These are phyloP conservation scores for Coelopa frigida DNA, from an alignment of 1,140 invertebrate species.

Conservation along the genomic window DNA sequence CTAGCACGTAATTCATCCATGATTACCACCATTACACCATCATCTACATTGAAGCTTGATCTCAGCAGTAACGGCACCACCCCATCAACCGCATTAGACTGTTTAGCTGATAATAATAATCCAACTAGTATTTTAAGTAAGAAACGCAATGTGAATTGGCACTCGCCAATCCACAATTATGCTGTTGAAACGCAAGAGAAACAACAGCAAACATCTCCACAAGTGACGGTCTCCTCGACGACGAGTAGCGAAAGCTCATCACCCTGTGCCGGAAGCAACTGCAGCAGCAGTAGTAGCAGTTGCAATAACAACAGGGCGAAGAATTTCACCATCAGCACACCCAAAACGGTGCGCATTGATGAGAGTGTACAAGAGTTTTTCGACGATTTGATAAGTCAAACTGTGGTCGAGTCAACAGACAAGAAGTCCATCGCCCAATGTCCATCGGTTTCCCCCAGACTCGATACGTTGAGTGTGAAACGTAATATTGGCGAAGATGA, in stretches of 20 bases:
- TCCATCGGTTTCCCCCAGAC: background rate
- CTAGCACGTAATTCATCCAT: too few species aligned
- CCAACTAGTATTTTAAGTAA: slow-evolving; percentile 17
- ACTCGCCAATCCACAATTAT: slow-evolving; percentile 37
- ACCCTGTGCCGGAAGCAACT: slow-evolving; percentile 5
- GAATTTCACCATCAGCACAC: slow-evolving; percentile 4
- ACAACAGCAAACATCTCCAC: slow-evolving; percentile 16
- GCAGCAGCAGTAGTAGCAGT: background rate
- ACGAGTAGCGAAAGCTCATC: slow-evolving; percentile 15
- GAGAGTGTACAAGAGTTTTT: slow-evolving; percentile 16
- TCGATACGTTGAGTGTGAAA: background rate
- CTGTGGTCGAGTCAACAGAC: background rate
- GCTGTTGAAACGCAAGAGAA: slow-evolving; percentile 15
- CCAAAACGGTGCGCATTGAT: slow-evolving; percentile 17
- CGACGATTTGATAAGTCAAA: slow-evolving; percentile 11
- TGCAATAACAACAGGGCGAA: background rate
- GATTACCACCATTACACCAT: too few species aligned
- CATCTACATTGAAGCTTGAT: slow-evolving; percentile 11
- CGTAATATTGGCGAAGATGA: slow-evolving; percentile 59
- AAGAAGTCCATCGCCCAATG: background rate
- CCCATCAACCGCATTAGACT: slow-evolving; percentile 2
- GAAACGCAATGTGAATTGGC: slow-evolving; percentile 44
- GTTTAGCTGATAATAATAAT: slow-evolving; percentile 1
- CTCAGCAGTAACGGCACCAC: slow-evolving; percentile 4
- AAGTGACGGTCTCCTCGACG: slow-evolving; percentile 12